phyloP scores from a whole-genome alignment of 2,797 vertebrate species.

The Acanthurus leucopareius region DNA sequence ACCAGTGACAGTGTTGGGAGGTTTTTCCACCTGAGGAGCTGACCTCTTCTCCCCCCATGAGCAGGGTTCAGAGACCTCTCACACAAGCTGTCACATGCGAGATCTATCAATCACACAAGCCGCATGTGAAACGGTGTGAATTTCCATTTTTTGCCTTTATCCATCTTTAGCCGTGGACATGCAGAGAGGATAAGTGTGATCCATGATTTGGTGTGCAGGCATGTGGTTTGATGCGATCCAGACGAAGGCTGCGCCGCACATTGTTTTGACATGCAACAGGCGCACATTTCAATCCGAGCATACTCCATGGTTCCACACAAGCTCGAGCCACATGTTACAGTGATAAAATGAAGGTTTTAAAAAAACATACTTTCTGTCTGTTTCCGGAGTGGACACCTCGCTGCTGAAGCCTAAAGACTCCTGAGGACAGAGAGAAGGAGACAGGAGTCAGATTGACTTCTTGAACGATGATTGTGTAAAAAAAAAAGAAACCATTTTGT shows the following conservation, averaged over 20 bases:
- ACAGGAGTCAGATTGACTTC: slow-evolving; percentile 10
- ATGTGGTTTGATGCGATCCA: slow-evolving; percentile 62
- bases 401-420: slow-evolving; percentile 95
- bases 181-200: slow-evolving; percentile 33
- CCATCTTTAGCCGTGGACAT: slow-evolving; percentile 23
- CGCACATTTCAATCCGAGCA: slow-evolving; percentile 35
- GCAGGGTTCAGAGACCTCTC: slow-evolving; percentile 27
- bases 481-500: not conserved
- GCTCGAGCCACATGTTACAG: slow-evolving; percentile 7
- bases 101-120: slow-evolving; percentile 31
- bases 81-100: slow-evolving; percentile 3
- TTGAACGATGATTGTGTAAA: not conserved
- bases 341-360: not conserved
- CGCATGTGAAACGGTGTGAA: not conserved
- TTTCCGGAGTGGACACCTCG: slow-evolving; percentile 94
- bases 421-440: slow-evolving; percentile 77
- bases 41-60: slow-evolving; percentile 17
- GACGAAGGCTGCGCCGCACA: slow-evolving; percentile 31
- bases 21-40: slow-evolving; percentile 21
- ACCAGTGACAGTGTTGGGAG: slow-evolving; percentile 2
- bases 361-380: slow-evolving; percentile 93
- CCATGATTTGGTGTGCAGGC: slow-evolving; percentile 25
- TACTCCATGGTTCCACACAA: slow-evolving; percentile 31
- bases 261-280: slow-evolving; percentile 70
- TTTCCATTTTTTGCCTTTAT: slow-evolving; percentile 25